Evolutionary conservation across 2,113 vertebrate species (phyloP), one percentile per base, ranked within the genome.

Genomic region (Jaculus jaculus): DNA sequence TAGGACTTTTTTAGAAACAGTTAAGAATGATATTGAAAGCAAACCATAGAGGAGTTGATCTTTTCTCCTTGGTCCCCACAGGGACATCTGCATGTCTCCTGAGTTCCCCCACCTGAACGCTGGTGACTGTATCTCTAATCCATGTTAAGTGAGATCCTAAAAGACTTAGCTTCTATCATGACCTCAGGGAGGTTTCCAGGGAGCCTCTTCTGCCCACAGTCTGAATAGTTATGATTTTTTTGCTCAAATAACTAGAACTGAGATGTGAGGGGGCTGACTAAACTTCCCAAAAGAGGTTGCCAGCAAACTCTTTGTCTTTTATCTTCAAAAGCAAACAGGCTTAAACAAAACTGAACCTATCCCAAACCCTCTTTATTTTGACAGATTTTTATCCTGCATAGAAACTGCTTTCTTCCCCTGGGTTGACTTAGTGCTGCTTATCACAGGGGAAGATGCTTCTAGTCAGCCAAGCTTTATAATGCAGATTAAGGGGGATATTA

Each of bases 241-340:
- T 37, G n/a, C 12, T 24, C 54, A 77, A 87, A 54, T 39, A 87
- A 51, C 18, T 75, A 65, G 32, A 95, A 71, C 66, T 61, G 34
- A 75, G 28, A 83, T 23, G 32, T 71, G 47, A 95, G 65, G 82
- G 34, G 3, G 23, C 75, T 42, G 26, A 87, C 79, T 68, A 9
- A 83, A 32, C 6, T 63, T 89, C 13, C 51, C 82, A 89, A 75
- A 69, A 37, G 7, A 78, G 8, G 26, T 86, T 80, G 39, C 30
- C 23, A 13, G 63, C 26, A 60, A 60, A 61, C 15, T 66, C 12
- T 66, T 81, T 87, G 60, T 66, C n/a, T 60, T 92, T 75, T 75
- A 66, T 86, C 26, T 87, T 92, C 9, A 77, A 84, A 94, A 86
- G 26, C 7, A 92, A 87, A 89, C 13, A 78, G 21, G 72, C 30